These are phyloP conservation scores for Neostethus bicornis DNA, from an alignment of 2,797 vertebrate species.

Conservation along the genomic window DNA sequence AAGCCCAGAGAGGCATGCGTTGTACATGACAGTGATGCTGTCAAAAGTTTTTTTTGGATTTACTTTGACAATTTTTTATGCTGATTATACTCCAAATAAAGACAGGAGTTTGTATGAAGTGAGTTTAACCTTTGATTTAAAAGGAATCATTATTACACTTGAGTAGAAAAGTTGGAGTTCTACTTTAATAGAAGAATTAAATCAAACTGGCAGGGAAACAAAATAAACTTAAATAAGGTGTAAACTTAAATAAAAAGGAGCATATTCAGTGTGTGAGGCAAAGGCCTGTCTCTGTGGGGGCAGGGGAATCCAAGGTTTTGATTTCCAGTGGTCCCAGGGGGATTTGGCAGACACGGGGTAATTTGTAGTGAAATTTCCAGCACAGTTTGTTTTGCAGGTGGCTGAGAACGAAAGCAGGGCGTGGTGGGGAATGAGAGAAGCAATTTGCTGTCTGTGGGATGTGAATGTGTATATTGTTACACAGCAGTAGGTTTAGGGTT, in stretches of 20 bases:
- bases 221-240: background rate
- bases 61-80: conserved; percentile 4
- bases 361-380: conserved; percentile 87
- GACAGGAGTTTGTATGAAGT: background rate
- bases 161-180: background rate
- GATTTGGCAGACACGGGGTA: conserved; percentile 80
- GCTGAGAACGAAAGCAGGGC: conserved; percentile 76
- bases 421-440: conserved; percentile 79
- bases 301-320: conserved; percentile 70
- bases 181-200: background rate
- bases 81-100: conserved; percentile 21
- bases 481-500: conserved; percentile 60
- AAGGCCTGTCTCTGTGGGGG: conserved; percentile 57
- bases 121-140: conserved; percentile 1
- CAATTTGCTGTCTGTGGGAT: conserved; percentile 80
- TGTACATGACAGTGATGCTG: conserved; percentile 21
- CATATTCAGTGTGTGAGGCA: conserved; percentile 26
- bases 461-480: conserved; percentile 79
- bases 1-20: conserved; percentile 32
- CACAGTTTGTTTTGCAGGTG: conserved; percentile 84
- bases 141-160: background rate
- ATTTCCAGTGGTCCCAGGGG: conserved; percentile 76
- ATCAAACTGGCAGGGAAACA: background rate
- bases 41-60: conserved; percentile 26
- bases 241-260: conserved; percentile 12